Conservation (phyloP, 2,113 vertebrate genomes). For the Cacatua alba region DNA sequence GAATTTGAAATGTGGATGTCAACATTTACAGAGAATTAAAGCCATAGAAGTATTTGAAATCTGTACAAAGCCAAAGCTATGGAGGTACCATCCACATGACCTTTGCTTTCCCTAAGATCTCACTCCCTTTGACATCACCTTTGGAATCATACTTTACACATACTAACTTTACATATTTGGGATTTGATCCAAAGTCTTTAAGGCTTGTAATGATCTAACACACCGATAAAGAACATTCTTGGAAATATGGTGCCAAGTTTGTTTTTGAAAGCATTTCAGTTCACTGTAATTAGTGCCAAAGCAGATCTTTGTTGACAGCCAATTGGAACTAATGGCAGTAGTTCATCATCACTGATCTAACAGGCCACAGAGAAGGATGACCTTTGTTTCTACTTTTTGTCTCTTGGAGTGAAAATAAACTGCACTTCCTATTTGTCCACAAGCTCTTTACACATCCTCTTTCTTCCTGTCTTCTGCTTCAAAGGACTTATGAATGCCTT, state of each 20-base stretch:
- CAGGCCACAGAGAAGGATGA: neutral
- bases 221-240: neutral
- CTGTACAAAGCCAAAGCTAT: neutral
- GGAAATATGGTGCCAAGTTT: neutral
- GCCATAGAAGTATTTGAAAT: neutral
- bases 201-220: neutral
- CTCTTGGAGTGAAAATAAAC: neutral
- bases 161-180: neutral
- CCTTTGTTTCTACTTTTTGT: neutral
- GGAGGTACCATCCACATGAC: neutral
- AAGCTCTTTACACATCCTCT: neutral
- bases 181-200: neutral
- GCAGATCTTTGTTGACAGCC: neutral
- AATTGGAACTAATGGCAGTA: neutral
- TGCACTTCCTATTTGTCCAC: neutral
- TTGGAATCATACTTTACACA: neutral
- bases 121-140: neutral
- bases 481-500: neutral
- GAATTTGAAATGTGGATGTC: neutral
- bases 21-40: neutral
- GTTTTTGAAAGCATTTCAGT: neutral
- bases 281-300: neutral
- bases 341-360: neutral
- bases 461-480: neutral
- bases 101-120: neutral